Evolutionary conservation across 2,888 invertebrate species (phyloP).

Genomic region (Urechis unicinctus): DNA sequence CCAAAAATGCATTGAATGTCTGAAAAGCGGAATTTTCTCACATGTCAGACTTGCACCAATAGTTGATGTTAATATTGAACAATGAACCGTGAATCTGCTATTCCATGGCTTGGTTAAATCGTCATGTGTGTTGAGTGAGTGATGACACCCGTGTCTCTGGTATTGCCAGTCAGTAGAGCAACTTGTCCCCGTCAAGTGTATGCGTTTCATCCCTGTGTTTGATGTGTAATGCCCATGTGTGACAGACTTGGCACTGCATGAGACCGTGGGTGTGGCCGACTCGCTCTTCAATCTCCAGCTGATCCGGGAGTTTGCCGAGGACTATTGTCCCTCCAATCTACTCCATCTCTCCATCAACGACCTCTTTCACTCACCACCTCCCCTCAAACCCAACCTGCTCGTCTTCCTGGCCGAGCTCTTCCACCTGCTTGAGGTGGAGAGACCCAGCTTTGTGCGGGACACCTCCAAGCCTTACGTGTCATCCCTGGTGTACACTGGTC

Average conservation of each 20-base stretch:
- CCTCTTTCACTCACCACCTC: slow-evolving; percentile 87
- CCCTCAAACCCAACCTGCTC: slow-evolving; percentile 80
- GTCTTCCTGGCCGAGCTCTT: slow-evolving; percentile 90
- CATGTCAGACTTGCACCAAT: no score
- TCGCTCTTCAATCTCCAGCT: slow-evolving; percentile 85
- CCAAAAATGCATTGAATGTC: no score
- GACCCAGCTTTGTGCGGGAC: slow-evolving; percentile 4
- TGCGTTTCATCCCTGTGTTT: no score
- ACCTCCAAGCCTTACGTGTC: slow-evolving; percentile 1
- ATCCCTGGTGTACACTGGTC: neutral
- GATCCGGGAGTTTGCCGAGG: slow-evolving; percentile 78
- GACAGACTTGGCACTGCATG: slow-evolving; percentile 51
- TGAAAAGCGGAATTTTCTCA: no score
- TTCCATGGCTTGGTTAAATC: no score
- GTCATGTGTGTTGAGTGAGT: no score
- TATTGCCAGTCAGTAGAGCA: no score
- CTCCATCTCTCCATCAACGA: slow-evolving; percentile 95
- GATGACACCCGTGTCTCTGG: no score
- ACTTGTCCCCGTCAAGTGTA: no score
- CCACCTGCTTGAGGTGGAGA: slow-evolving; percentile 86
- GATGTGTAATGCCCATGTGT: slow-evolving; percentile 9
- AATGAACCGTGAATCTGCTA: no score
- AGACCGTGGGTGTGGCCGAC: slow-evolving; percentile 75
- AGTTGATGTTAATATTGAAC: no score
- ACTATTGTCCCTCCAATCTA: slow-evolving; percentile 77